Conservation (phyloP, 2,888 invertebrate species). For the Melieria picta region DNA sequence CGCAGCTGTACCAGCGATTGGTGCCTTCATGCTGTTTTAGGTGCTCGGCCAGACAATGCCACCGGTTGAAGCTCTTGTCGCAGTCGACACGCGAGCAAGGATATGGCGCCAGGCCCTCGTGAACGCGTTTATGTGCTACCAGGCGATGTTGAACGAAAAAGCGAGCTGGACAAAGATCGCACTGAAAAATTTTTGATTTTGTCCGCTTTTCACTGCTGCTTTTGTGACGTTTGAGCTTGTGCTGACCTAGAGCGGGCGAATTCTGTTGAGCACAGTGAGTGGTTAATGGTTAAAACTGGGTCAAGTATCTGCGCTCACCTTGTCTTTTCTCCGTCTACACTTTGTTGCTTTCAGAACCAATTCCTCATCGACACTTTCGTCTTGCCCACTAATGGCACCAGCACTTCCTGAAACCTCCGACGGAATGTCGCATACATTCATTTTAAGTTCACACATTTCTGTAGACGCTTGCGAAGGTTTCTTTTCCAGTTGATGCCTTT, state of each 20-base stretch:
- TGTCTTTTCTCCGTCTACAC: neutral
- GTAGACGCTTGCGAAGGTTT: too few species aligned
- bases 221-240: neutral
- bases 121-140: constrained; percentile 51
- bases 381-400: neutral
- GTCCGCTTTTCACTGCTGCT: neutral
- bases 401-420: too few species aligned
- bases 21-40: constrained; percentile 49
- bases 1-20: constrained; percentile 45
- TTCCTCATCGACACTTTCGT: neutral
- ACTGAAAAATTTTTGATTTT: constrained; percentile 34
- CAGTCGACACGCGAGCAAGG: constrained; percentile 52
- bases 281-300: neutral
- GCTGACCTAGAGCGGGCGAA: neutral
- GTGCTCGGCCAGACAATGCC: constrained; percentile 48
- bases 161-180: constrained; percentile 47
- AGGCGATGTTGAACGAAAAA: constrained; percentile 50
- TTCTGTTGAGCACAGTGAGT: neutral
- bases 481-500: too few species aligned
- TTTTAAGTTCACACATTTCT: too few species aligned
- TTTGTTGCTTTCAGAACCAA: neutral
- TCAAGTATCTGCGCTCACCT: neutral
- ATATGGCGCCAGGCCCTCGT: constrained; percentile 52
- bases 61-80: constrained; percentile 48
- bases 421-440: too few species aligned